A percentile compares a stretch with the other conserved stretches of the same genome.
Evolutionary conservation across 2,113 vertebrate species (phyloP).

Genomic region (Cynocephalus volans): DNA sequence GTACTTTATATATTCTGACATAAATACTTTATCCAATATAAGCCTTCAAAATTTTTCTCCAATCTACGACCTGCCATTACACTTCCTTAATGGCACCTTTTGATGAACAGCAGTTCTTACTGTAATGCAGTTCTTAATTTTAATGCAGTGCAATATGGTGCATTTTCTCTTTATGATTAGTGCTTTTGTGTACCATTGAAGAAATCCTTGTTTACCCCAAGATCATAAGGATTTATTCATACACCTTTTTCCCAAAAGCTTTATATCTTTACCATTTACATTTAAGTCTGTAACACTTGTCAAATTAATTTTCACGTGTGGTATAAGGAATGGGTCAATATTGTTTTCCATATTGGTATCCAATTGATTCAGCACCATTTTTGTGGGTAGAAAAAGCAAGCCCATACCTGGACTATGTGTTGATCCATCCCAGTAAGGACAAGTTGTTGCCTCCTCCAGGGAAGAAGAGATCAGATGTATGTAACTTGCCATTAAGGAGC

Average conservation of each 20-base stretch:
- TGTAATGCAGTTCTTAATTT: background rate
- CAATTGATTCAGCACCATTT: background rate
- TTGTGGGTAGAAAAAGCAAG: constrained; percentile 38
- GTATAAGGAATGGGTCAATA: background rate
- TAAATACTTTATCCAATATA: background rate
- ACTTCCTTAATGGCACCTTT: background rate
- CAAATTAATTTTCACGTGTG: background rate
- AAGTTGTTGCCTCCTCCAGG: background rate
- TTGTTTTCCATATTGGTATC: background rate
- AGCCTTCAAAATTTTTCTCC: background rate
- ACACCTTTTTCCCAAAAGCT: background rate
- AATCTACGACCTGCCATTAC: background rate
- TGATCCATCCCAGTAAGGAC: background rate
- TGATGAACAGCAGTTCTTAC: background rate
- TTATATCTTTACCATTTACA: background rate
- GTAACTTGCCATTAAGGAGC: background rate
- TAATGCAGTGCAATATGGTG: background rate
- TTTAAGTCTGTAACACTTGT: background rate
- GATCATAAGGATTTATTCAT: background rate
- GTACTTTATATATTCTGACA: background rate
- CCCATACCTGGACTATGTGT: background rate
- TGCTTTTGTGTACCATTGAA: background rate
- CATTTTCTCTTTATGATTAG: background rate
- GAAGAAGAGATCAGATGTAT: background rate
- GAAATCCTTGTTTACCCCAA: background rate